Evolutionary conservation across 2,113 vertebrate species (phyloP).

Genomic region (Haplotaxodon microlepis): DNA sequence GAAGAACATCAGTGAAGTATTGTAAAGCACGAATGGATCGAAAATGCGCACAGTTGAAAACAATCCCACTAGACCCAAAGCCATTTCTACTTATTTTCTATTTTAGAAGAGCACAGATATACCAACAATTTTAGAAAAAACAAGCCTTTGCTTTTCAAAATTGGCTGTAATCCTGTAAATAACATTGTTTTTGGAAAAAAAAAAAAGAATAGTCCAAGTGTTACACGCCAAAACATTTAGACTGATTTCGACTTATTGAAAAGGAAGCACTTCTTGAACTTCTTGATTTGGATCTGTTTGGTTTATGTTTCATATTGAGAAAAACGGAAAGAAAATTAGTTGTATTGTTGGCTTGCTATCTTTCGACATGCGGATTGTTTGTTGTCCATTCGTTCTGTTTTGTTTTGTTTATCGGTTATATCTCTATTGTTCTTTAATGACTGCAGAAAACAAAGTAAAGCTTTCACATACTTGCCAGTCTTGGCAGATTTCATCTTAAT

Average conservation of each 20-base stretch:
- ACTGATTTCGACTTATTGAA: neutral
- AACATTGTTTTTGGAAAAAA: accelerated
- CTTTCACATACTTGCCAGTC: neutral
- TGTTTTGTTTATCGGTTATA: neutral
- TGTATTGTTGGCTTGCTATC: neutral
- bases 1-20: neutral
- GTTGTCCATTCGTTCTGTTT: neutral
- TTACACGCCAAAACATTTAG: neutral
- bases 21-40: neutral
- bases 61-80: neutral
- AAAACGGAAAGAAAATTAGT: neutral
- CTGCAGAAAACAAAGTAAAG: neutral
- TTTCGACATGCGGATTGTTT: neutral
- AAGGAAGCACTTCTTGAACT: neutral
- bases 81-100: neutral
- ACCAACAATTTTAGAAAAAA: neutral
- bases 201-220: neutral
- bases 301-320: neutral
- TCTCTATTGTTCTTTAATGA: accelerated
- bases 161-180: neutral
- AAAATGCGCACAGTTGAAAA: neutral
- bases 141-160: neutral
- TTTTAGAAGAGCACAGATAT: neutral
- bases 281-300: neutral
- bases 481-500: neutral